Percentiles rank a stretch among this genome's conserved stretches.
Evolutionary conservation across 2,888 invertebrate species (phyloP).

Genomic region (Toxonevra muliebris): DNA sequence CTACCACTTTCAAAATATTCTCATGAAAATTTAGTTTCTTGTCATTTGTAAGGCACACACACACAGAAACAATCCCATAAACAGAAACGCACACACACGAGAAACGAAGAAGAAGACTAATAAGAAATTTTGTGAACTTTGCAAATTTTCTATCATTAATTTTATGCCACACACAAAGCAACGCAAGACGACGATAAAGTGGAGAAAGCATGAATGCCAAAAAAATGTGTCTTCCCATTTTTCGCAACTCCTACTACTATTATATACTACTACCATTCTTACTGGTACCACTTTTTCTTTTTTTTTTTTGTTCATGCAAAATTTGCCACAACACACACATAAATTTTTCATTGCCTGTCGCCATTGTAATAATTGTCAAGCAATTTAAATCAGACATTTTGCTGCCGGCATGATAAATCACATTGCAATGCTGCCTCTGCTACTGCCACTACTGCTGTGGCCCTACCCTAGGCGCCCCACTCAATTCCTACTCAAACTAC

Average conservation of each 20-base stretch:
- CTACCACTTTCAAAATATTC: too few relatives aligned
- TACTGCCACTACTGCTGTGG: neutral
- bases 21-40: too few relatives aligned
- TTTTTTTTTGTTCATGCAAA: neutral
- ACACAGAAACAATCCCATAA: too few relatives aligned
- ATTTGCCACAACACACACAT: conserved; percentile 20
- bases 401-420: conserved; percentile 24
- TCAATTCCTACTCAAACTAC: neutral
- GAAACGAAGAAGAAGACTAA: conserved; percentile 8
- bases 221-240: neutral
- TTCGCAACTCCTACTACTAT: neutral
- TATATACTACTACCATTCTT: neutral
- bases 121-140: conserved; percentile 28
- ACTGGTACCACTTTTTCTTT: neutral
- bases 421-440: conserved; percentile 2
- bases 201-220: neutral
- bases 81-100: neutral
- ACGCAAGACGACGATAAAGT: neutral
- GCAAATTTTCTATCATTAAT: conserved; percentile 25
- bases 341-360: conserved; percentile 49
- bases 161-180: conserved; percentile 12
- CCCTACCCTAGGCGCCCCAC: neutral
- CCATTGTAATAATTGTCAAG: conserved; percentile 61
- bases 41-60: neutral
- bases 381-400: conserved; percentile 55